Conservation (phyloP, 1,140 invertebrate species). For the Lucilia sericata region DNA sequence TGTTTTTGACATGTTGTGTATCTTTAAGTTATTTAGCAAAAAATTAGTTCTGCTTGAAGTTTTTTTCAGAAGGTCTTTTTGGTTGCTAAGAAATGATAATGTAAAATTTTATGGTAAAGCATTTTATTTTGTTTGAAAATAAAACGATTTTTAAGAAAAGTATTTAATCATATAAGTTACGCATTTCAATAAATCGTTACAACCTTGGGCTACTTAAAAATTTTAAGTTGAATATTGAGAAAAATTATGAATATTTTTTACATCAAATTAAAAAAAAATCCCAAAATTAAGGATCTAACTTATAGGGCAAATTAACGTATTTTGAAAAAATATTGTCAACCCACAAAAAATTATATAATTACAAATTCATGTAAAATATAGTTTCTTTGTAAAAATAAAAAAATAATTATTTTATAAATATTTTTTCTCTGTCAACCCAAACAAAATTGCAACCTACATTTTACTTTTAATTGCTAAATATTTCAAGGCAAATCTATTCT, state of each 20-base stretch:
- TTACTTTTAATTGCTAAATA: not conserved
- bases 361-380: no score
- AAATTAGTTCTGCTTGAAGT: not conserved
- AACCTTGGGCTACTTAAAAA: not conserved
- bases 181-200: not conserved
- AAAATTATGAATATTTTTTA: not conserved
- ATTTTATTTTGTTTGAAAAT: not conserved
- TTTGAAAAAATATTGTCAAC: no score
- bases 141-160: not conserved
- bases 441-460: not conserved
- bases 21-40: not conserved
- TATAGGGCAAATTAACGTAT: no score
- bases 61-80: not conserved
- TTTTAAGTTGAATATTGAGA: no score
- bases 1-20: not conserved
- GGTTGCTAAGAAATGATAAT: not conserved
- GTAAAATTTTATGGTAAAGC: not conserved
- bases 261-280: no score
- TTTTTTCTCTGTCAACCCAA: not conserved
- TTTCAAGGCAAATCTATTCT: not conserved
- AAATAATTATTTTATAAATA: not conserved
- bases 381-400: no score
- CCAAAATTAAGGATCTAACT: no score
- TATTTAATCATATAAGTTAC: not conserved
- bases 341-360: no score